Evolutionary conservation across 2,888 invertebrate genomes (phyloP), one percentile per base, ranked within the genome.

Genomic region (Pseudanteris insignis): DNA sequence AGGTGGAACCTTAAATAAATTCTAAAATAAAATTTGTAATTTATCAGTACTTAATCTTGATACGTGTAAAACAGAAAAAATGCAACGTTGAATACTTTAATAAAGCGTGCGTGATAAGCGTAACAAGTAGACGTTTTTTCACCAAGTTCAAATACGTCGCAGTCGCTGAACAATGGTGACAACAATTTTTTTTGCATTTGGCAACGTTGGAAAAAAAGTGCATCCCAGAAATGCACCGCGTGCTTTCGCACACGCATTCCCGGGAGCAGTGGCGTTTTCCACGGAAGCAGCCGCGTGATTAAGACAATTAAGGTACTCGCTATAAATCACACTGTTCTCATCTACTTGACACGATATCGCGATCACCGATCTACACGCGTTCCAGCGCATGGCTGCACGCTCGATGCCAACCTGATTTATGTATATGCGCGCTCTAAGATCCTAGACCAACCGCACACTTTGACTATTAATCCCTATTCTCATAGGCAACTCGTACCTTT

Each of bases 291-390:
- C 66, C 62, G 68, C 70, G 72, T 74, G 77, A 76, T 75, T 73
- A 75, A 77, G 74, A 76, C 75, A 75, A 75, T 75, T 74, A 76
- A 76, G 71, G 68, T 69, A 70, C 71, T 71, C 69, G 67, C 71
- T 68, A 73, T 75, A 75, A 75, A 75, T 76, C 76, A 74, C 73
- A 71, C 65, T 64, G 66, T 57, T 70, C 74, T 73, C 73, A 73
- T 73, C 75, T 74, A 71, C 74, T 74, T 70, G 67, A 67, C 64
- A 60, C 66, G 67, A 67, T 72, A 74, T 74, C 75, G 63, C 67
- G 63, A 73, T 72, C 70, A 62, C 64, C 68, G 67, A 75, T 75
- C 74, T 73, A 70, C 71, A 70, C 67, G 69, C 72, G 71, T 70
- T 71, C 67, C 69, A 70, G 65, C 65, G 64, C 68, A 70, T 66